Base-by-base conservation (phyloP, 2,113 vertebrate species). In the Brachypteracias leptosomus region DNA sequence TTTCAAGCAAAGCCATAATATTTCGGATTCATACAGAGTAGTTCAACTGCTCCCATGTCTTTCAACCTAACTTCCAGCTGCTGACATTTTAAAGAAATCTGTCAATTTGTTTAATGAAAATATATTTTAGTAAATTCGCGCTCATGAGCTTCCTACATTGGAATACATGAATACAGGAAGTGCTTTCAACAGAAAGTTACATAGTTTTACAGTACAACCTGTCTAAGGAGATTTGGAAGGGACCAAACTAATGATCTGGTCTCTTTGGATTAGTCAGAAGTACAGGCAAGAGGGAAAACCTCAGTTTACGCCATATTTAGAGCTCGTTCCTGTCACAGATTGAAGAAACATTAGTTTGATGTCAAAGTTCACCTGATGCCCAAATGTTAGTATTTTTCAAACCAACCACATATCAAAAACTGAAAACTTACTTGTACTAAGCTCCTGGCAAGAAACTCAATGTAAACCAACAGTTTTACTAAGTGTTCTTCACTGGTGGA, bases 101-200 rank as follows among this genome's bases (percentile, higher is more conserved):
- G 4, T 92, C 86, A 65, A 74, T 88, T 90, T 70, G 35, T 65
- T 95, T 80, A 85, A 74, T 14, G 90, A 96, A 96, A 98, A 96
- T 85, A 89, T 75, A 88, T 96, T 90, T 96, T 77, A 93, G 89
- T 94, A 89, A 97, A 96, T 75, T 94, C 89, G 13, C 91, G 96
- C 84, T 93, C 94, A 71, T 40, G 93, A 96, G 93, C 94, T 96
- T 97, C 96, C 97, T 97, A 96, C 96, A 96, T 79, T 97, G 96
- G 95, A 96, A 97, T 97, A 97, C 97, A 89, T 65, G 85, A 96
- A 95, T 96, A 97, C 88, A 96, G 96, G 93, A 96, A 97, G 97
- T 97, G 96, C 97, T 98, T 98, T 97, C 97, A 97, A 98, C 97
- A 97, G 97, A 97, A 98, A 98, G 97, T 97, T 97, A 97, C 97